A percentile compares a stretch with the other conserved stretches of the same genome.
Conservation (phyloP, 2,113 vertebrate species). For the Hucho hucho region DNA sequence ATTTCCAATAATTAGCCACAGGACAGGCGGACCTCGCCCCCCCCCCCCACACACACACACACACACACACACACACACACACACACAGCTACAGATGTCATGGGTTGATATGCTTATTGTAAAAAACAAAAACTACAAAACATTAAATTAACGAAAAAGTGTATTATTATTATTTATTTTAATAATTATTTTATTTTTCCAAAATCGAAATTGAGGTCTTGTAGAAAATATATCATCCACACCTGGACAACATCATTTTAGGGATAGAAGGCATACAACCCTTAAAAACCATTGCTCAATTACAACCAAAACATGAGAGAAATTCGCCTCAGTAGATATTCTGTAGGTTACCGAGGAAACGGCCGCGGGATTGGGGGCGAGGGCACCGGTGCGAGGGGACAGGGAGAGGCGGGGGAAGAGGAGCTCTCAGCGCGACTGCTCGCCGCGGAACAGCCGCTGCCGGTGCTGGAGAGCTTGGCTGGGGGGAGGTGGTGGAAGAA, state of each 20-base stretch:
- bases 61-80: constrained; percentile 1
- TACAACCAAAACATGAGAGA: constrained; percentile 73
- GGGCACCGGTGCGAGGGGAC: constrained; percentile 60
- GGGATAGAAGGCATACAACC: constrained; percentile 45
- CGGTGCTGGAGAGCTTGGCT: constrained; percentile 59
- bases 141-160: neutral
- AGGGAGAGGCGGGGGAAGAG: constrained; percentile 60
- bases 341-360: constrained; percentile 61
- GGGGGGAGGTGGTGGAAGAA: constrained; percentile 58
- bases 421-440: constrained; percentile 60
- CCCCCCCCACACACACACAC: constrained; percentile 7
- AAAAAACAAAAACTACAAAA: neutral
- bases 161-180: neutral
- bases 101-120: neutral
- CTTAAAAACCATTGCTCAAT: constrained; percentile 49
- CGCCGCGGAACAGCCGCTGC: constrained; percentile 63
- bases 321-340: constrained; percentile 60
- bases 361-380: constrained; percentile 54
- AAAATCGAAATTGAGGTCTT: neutral
- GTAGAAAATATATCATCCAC: neutral
- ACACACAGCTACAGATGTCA: constrained; percentile 3
- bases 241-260: constrained; percentile 16
- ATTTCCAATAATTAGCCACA: constrained; percentile 15
- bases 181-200: neutral
- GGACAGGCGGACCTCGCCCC: constrained; percentile 35